Conservation (phyloP, 2,113 vertebrate species). For the Amblyopsis rosae region DNA sequence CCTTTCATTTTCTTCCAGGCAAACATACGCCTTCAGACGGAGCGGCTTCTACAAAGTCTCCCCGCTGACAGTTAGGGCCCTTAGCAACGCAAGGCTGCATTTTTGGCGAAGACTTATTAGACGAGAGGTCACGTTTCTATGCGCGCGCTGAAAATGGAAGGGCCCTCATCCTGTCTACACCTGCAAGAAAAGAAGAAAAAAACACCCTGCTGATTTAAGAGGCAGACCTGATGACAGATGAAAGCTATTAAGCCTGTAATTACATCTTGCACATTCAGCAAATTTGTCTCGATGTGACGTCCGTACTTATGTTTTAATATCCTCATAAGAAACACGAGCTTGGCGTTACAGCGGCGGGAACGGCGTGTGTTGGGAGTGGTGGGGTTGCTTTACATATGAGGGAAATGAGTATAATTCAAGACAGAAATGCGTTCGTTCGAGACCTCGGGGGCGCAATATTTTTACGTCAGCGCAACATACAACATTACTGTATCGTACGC, state of each 20-base stretch:
- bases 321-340: constrained; percentile 53
- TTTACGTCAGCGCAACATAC: constrained; percentile 60
- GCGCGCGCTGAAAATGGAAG: constrained; percentile 54
- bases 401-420: constrained; percentile 62
- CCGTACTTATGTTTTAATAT: constrained; percentile 66
- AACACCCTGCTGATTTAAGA: constrained; percentile 63
- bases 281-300: constrained; percentile 65
- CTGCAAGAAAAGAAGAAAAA: constrained; percentile 52
- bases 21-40: constrained; percentile 28
- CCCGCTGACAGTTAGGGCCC: constrained; percentile 30
- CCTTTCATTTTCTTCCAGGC: constrained; percentile 5
- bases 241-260: constrained; percentile 72
- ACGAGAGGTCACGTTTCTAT: constrained; percentile 41
- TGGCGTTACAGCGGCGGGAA: constrained; percentile 38
- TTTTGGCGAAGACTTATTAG: constrained; percentile 59
- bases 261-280: constrained; percentile 69
- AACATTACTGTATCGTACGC: constrained; percentile 72
- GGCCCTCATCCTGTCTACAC: constrained; percentile 47
- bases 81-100: constrained; percentile 48
- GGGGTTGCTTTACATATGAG: constrained; percentile 43
- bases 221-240: constrained; percentile 71
- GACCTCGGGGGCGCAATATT: constrained; percentile 67
- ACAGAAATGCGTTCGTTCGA: constrained; percentile 53
- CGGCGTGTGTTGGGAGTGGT: constrained; percentile 22
- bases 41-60: constrained; percentile 16